Evolutionary conservation across 2,797 vertebrate species (phyloP), one percentile per base, ranked within the genome.

Genomic region (Oryzias sinensis): DNA sequence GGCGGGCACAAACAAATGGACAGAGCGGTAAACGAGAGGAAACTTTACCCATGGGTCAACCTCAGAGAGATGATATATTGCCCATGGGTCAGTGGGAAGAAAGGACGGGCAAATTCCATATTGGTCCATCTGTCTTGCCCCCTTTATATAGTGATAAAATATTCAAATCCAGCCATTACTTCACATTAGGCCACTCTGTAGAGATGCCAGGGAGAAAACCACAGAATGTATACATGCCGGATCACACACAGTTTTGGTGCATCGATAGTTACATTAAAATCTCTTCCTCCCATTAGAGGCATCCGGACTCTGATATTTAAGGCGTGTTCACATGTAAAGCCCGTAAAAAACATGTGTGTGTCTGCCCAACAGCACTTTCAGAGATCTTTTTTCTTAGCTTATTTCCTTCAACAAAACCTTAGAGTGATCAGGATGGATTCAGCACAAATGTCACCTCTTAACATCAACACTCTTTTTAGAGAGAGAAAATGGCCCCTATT

Each of bases 81-180:
- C 90, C 90, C 90, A 91, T 89, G 88, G 90, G 87, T 91, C 88
- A 91, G 87, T 81, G 80, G 62, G 86, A 84, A 88, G 87, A 87
- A 87, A 87, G 88, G 81, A 84, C 82, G 82, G 88, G 85, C 86
- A 91, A 91, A 92, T 91, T 92, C 91, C 90, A 93, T 92, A 92
- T 92, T 87, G 74, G 84, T 84, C 88, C 75, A 85, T 90, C 89
- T 89, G 89, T 74, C 85, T 89, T 89, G 87, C 91, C 89, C 88
- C 84, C 85, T 87, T 92, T 90, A 90, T 92, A 91, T 91, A 90
- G 88, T 90, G 90, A 93, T 93, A 91, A 93, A 93, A 93, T 93
- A 93, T 93, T 93, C 91, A 93, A 92, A 92, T 91, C 86, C 86
- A 90, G 89, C 92, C 91, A 93, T 92, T 93, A 92, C 90, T 92